phyloP scores from a whole-genome alignment of 2,888 invertebrate genomes.

The Troides aeacus region DNA sequence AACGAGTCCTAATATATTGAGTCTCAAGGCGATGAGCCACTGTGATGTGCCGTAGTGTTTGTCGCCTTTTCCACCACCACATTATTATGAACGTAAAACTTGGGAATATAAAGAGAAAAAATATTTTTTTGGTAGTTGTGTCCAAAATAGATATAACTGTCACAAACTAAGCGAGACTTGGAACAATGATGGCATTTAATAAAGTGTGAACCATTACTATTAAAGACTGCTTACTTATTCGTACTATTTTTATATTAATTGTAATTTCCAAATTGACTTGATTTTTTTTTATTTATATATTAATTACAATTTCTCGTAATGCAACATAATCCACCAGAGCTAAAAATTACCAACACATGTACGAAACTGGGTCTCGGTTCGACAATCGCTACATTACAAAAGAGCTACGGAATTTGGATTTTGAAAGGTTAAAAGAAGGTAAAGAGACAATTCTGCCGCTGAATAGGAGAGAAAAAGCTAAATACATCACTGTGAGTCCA shows the following conservation, averaged over 20 bases:
- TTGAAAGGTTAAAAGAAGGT: conserved; percentile 78
- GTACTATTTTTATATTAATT: neutral
- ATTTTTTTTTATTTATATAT: neutral
- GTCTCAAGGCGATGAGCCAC: no score
- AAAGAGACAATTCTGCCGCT: conserved; percentile 84
- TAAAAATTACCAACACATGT: conserved; percentile 85
- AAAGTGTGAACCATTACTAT: neutral
- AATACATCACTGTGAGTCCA: conserved; percentile 80
- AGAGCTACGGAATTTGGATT: conserved; percentile 83
- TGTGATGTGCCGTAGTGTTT: no score
- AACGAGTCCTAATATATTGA: no score
- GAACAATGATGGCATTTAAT: neutral
- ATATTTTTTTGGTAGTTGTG: no score
- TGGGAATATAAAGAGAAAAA: no score
- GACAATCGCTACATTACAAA: conserved; percentile 86
- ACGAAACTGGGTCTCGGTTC: conserved; percentile 83
- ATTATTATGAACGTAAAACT: no score
- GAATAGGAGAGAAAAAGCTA: conserved; percentile 81
- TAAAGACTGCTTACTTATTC: neutral
- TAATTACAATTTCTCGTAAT: neutral
- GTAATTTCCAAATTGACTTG: neutral
- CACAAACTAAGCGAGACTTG: no score
- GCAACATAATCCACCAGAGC: conserved; percentile 77
- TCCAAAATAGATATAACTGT: no score
- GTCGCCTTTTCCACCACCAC: no score